Base-by-base conservation (phyloP, 2,113 vertebrate genomes). In the Grammomys surdaster region DNA sequence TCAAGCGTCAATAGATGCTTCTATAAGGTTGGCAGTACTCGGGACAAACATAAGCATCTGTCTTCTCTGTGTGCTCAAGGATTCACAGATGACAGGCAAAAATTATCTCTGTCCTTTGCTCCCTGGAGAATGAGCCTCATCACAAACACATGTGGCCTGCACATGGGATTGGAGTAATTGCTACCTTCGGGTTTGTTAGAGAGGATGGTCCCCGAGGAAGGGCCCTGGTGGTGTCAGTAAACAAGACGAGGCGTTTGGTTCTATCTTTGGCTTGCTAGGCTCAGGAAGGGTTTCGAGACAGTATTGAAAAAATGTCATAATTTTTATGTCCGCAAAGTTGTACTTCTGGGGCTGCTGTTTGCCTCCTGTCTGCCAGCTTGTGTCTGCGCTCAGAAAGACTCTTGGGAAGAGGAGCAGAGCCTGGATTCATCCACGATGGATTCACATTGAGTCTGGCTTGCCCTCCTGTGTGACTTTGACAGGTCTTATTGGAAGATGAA, bases 401-500 rank as follows among this genome's bases (percentile, higher is more conserved):
- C 65, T 3, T 24, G 90, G 87, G 92, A 87, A 24, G 26, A 91
- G 88, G 69, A n/a, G 82, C 70, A 54, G 69, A 67, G 26, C 54
- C 43, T 80, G 77, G 84, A 72, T 87, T 97, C n/a, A 81, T 56
- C 46, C 87, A 67, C 24, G 8, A 78, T 95, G 77, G 82, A 90
- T 86, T 81, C 89, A 81, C 84, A n/a, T 60, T 72, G 70, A 76
- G 85, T 75, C 84, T 91, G 51, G 96, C 90, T 10, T 33, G 13
- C 73, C 78, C 94, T 89, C 77, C 87, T 89, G 67, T 36, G 48
- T 84, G 77, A 51, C 43, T 88, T 89, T 89, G 94, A 89, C 95
- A 92, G 84, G 88, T 93, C 93, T 96, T 77, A 40, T 88, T 77
- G 88, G 91, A 97, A 95, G 95, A 97, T 75, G 77, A 85, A 96